Base-by-base conservation (phyloP, 2,113 vertebrate genomes). In the Semnornis frantzii region DNA sequence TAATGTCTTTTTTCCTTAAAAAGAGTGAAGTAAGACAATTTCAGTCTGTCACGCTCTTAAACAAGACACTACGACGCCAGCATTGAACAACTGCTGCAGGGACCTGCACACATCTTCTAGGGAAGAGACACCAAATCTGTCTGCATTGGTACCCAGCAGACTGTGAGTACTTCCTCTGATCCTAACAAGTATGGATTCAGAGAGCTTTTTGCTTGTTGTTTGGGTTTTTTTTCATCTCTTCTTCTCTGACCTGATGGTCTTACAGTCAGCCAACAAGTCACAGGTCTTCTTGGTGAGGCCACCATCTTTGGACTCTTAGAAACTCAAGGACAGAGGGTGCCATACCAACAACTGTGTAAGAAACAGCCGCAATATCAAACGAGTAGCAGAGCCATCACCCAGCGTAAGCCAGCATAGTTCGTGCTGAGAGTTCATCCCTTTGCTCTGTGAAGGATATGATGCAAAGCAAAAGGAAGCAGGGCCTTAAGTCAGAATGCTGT, bases 91-190 rank as follows among this genome's bases (percentile, higher is more conserved):
- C 58, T 71, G 69, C 78, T 94, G 81, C 52, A 90, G 72, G 63
- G 94, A 85, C 88, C 77, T 91, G 93, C 65, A 82, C 7, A 31
- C 25, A 87, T 85, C 70, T 88, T 93, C 85, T 89, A 94, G 59
- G 70, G 94, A 87, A 34, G 81, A 85, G 62, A 74, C 79, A 79
- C 55, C 87, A 83, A 54, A 90, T 71, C 75, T 94, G 89, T 86
- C 46, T 31, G 1, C 28, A 28, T 24, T 37, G 8, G 73, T 55
- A 87, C 30, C 79, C 89, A 95, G 62, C 86, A 89, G 85, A 92
- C 75, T 81, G 69, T 31, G 85, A 82, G 42, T 20, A 76, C 12
- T 77, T 89, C 62, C 70, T 75, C 46, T 82, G 92, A 80, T 78
- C 46, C 37, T 66, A 55, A 85, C 19, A 6, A 85, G 13, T 68